Evolutionary conservation across 2,797 vertebrate genomes (phyloP), one percentile per base, ranked within the genome.

Genomic region (Clamator glandarius): DNA sequence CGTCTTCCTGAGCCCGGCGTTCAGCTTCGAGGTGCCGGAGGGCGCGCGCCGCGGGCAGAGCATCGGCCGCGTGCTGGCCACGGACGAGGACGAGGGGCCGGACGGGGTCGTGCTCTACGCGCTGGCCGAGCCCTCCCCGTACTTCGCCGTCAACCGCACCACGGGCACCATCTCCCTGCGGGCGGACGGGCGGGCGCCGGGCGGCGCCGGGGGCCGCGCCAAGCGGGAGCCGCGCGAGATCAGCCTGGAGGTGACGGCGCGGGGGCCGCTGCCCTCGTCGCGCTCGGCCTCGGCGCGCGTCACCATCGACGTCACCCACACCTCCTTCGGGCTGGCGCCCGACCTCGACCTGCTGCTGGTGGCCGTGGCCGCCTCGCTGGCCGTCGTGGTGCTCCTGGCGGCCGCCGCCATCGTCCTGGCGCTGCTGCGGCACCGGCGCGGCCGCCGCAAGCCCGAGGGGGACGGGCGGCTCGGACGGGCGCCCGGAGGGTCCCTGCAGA

Each of bases 51-150:
- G 98, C 95, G 99, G 99, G 64, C 98, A 99, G 86, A 99, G 97
- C 96, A 98, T 99, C 4, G 99, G 99, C 14, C 98, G 98, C 8
- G 98, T 99, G 72, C 97, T 98, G 95, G 99, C 99, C 36, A 98
- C 98, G 0, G 99, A 99, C 10, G 99, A 99, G 92, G 99, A 99
- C 11, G 98, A 98, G 42, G 99, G 99, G 7, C 98, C 98, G 1
- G 99, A 99, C 3, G 99, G 99, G 0, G 98, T 99, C 10, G 98
- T 99, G 46, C 98, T 99, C 23, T 99, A 99, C 95, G 98, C 98
- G 21, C 96, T 99, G 77, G 95, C 98, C 14, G 96, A 97, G 54
- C 97, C 89, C 21, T 99, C 99, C 0, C 98, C 98, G 0, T 99
- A 98, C 97, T 99, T 99, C 59, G 98, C 98, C 29, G 97, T 99